A percentile compares a stretch with the other conserved stretches of the same genome.
Conservation (phyloP, 2,113 vertebrate genomes). For the Ancistrus triradiatus region DNA sequence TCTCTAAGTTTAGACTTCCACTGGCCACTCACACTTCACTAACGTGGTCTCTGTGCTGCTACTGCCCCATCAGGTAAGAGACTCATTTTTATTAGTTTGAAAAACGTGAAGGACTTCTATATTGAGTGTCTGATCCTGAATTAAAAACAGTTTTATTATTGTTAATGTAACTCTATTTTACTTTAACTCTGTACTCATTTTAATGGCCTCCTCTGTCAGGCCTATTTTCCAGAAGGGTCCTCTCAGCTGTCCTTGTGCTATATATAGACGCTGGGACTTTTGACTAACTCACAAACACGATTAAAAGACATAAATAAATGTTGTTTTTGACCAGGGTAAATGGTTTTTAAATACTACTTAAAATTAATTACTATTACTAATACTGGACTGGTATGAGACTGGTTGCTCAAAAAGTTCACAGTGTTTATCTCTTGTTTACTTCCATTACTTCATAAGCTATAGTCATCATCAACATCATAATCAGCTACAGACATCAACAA, state of each 20-base stretch:
- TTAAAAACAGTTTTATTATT: too few species aligned
- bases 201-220: constrained; percentile 9
- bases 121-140: too few species aligned
- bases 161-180: background rate
- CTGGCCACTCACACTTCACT: background rate
- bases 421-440: too few species aligned
- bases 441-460: too few species aligned
- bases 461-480: too few species aligned
- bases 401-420: too few species aligned
- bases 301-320: too few species aligned
- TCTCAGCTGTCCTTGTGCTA: constrained; percentile 49
- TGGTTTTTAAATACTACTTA: too few species aligned
- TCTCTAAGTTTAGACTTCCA: constrained; percentile 34
- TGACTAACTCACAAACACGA: constrained; percentile 11
- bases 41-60: background rate
- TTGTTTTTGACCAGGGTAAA: too few species aligned
- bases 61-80: constrained; percentile 24
- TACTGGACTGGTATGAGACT: too few species aligned
- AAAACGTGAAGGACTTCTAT: background rate
- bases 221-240: constrained; percentile 21
- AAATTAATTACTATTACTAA: too few species aligned
- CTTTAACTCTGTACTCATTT: background rate
- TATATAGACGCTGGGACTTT: constrained; percentile 29
- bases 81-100: background rate
- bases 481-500: too few species aligned